Evolutionary conservation across 2,113 vertebrate species (phyloP).

Genomic region (Setophaga coronata): DNA sequence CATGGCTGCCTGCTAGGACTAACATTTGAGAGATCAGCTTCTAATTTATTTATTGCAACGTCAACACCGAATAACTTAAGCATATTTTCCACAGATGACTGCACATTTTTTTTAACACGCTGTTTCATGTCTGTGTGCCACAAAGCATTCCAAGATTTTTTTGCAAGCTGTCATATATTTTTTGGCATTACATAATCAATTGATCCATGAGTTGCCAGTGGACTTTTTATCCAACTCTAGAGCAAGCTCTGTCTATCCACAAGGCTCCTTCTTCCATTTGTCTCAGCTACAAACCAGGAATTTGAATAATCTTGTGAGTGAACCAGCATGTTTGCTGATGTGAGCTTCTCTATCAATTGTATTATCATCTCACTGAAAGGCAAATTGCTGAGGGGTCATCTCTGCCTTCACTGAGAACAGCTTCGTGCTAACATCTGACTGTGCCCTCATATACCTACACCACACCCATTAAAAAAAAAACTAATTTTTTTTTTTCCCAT

Average conservation of each 20-base stretch:
- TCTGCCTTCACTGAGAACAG: neutral
- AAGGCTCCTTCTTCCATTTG: neutral
- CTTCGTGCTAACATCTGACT: neutral
- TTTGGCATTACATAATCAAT: constrained; percentile 43
- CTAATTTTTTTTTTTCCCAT: neutral
- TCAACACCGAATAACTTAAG: constrained; percentile 57
- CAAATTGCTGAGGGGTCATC: neutral
- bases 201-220: neutral
- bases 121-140: constrained; percentile 16
- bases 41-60: constrained; percentile 48
- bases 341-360: neutral
- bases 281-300: neutral
- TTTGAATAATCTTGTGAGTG: neutral
- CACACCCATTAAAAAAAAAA: neutral
- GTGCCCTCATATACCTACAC: neutral
- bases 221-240: neutral
- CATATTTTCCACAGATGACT: constrained; percentile 57
- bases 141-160: constrained; percentile 39
- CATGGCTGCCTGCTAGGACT: constrained; percentile 38
- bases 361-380: neutral
- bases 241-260: neutral
- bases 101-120: constrained; percentile 45
- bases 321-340: neutral
- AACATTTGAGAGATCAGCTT: constrained; percentile 29
- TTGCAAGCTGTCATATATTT: constrained; percentile 44